These are phyloP conservation scores for Scyliorhinus canicula DNA, from an alignment of 2,797 vertebrate species.

Conservation along the genomic window DNA sequence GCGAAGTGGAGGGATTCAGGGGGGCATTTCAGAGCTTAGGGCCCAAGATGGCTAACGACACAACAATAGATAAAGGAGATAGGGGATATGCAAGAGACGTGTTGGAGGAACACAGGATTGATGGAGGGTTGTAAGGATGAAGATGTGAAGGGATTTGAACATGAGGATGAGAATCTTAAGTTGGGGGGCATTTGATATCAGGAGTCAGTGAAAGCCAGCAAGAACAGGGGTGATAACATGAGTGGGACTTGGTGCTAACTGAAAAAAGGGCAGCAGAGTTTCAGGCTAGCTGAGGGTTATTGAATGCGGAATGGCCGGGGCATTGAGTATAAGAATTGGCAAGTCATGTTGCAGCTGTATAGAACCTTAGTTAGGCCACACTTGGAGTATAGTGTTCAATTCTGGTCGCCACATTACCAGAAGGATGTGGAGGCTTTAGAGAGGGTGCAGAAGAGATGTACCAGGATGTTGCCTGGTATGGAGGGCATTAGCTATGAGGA, in stretches of 20 bases:
- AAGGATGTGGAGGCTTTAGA: too few relatives aligned
- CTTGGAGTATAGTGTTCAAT: too few relatives aligned
- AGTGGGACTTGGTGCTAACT: neutral
- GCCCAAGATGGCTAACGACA: neutral
- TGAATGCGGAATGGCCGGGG: too few relatives aligned
- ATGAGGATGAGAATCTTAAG: neutral
- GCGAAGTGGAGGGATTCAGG: neutral
- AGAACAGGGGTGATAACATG: neutral
- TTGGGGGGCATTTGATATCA: neutral
- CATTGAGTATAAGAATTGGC: too few relatives aligned
- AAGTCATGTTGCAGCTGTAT: too few relatives aligned
- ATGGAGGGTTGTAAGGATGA: neutral
- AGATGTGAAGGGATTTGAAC: neutral
- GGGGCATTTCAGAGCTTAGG: neutral
- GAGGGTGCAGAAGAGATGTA: too few relatives aligned
- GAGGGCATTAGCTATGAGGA: too few relatives aligned
- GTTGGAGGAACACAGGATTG: neutral
- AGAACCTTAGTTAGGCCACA: too few relatives aligned
- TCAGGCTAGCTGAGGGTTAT: neutral
- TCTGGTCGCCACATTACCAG: too few relatives aligned
- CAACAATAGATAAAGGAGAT: neutral
- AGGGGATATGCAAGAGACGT: neutral
- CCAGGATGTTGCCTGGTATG: too few relatives aligned
- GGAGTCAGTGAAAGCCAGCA: neutral
- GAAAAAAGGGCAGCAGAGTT: neutral